phyloP scores from a whole-genome alignment of 2,113 vertebrate species.

The Misgurnus anguillicaudatus region DNA sequence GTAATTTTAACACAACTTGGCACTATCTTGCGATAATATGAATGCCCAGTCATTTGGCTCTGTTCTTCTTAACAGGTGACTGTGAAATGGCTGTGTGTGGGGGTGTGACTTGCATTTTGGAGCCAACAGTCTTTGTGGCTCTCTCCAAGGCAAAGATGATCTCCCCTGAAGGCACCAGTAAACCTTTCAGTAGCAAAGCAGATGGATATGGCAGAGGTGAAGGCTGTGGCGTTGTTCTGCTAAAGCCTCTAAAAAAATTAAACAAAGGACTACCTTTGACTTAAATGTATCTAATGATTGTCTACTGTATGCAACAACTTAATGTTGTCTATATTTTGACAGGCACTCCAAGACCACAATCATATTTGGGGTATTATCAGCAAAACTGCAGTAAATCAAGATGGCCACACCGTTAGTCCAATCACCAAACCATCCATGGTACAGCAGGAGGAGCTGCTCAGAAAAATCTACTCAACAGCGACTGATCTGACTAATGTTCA shows the following conservation, averaged over 20 bases:
- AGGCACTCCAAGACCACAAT: constrained; percentile 71
- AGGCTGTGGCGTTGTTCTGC: constrained; percentile 82
- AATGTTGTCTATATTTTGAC: constrained; percentile 24
- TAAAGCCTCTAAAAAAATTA: constrained; percentile 82
- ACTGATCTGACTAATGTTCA: constrained; percentile 75
- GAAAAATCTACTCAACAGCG: constrained; percentile 72
- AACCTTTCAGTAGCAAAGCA: constrained; percentile 80
- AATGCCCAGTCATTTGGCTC: no score
- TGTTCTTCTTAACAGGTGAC: constrained; percentile 73
- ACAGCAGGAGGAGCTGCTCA: constrained; percentile 81
- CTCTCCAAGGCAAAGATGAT: constrained; percentile 88
- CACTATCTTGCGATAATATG: no score
- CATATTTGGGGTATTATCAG: constrained; percentile 82
- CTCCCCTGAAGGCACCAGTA: constrained; percentile 83
- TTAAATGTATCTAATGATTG: no score
- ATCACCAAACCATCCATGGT: constrained; percentile 81
- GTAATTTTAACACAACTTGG: no score
- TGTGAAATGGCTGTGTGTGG: constrained; percentile 87
- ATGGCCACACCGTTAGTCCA: constrained; percentile 74
- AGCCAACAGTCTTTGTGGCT: constrained; percentile 78
- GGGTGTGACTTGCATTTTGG: constrained; percentile 81
- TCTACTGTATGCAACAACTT: no score
- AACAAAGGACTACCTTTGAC: not conserved
- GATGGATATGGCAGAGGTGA: constrained; percentile 89
- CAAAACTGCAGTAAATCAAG: constrained; percentile 83